Base-by-base conservation (phyloP, 2,888 invertebrate genomes). In the Pandemis cinnamomeana region DNA sequence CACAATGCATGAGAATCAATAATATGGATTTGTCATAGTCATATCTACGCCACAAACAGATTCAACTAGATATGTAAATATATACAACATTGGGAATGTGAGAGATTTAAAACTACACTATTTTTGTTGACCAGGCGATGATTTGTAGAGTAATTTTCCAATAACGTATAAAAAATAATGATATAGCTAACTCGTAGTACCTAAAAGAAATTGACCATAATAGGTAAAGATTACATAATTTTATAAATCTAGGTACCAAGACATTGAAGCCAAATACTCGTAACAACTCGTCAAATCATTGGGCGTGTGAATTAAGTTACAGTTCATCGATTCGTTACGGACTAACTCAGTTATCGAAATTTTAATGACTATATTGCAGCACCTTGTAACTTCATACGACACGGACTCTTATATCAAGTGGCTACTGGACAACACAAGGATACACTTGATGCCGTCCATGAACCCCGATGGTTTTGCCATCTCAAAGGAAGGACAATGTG, bases 391-490 rank as follows among this genome's bases (percentile, higher is more conserved):
- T 58, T 97, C 96, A 82, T 98, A 98, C 88, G 95, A 95, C 60
- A 95, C 96, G 2, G 98, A 99, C 91, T 95, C 97, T 27, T 98
- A 98, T 87, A 96, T 99, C 75, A 96, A 96, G 83, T 98, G 98
- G 97, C 92, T 99, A 72, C 88, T 99, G 88, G 98, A 99, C 89
- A 98, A 98, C 88, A 99, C 99, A 0, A 95, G 99, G 77, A 98
- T 99, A 82, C 99, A 99, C 89, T 96, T 99, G 82, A 95, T 99
- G 95, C 99, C 99, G 0, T 97, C 98, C 0, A 99, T 99, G 99
- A 99, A 99, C 91, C 99, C 99, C 0, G 99, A 99, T 89, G 99
- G 99, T 36, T 99, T 97, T 92, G 97, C 99, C 81, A 97, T 97
- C 27, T 98, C 99, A 7, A 96, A 97, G 82, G 98, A 98, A 90